Conservation (phyloP, 1,140 invertebrate genomes). For the Littorina saxatilis region DNA sequence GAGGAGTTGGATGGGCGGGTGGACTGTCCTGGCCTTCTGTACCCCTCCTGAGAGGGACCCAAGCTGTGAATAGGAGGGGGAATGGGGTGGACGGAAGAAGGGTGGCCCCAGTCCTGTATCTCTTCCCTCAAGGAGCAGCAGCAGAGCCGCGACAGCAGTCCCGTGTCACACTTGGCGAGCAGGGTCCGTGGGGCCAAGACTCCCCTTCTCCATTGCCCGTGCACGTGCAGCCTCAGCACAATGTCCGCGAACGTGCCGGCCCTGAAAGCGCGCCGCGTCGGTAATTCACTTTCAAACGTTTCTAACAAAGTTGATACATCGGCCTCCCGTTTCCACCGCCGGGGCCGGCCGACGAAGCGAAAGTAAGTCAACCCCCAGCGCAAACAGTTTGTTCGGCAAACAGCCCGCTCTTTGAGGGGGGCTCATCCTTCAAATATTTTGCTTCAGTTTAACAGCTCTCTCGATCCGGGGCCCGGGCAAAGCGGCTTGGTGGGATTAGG, state of each 20-base stretch:
- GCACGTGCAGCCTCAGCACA: slow-evolving; percentile 29
- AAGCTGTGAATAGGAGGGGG: too few species aligned
- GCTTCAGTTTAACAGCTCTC: slow-evolving; percentile 39
- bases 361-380: slow-evolving; percentile 29
- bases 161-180: neutral
- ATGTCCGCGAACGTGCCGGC: slow-evolving; percentile 27
- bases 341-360: neutral
- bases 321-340: slow-evolving; percentile 23
- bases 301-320: slow-evolving; percentile 42
- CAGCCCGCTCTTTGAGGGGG: slow-evolving; percentile 25
- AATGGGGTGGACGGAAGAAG: too few species aligned
- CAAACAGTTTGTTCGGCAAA: slow-evolving; percentile 39
- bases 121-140: neutral
- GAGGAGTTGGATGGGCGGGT: too few species aligned
- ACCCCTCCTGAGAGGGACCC: too few species aligned
- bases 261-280: slow-evolving; percentile 13
- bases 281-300: slow-evolving; percentile 41
- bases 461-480: slow-evolving; percentile 6
- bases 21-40: too few species aligned
- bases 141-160: neutral
- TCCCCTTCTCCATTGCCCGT: neutral
- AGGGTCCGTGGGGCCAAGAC: neutral
- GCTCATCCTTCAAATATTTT: slow-evolving; percentile 39
- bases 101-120: too few species aligned
- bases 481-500: slow-evolving; percentile 24